Conservation (phyloP, 1,140 invertebrate species). For the Galleria mellonella region DNA sequence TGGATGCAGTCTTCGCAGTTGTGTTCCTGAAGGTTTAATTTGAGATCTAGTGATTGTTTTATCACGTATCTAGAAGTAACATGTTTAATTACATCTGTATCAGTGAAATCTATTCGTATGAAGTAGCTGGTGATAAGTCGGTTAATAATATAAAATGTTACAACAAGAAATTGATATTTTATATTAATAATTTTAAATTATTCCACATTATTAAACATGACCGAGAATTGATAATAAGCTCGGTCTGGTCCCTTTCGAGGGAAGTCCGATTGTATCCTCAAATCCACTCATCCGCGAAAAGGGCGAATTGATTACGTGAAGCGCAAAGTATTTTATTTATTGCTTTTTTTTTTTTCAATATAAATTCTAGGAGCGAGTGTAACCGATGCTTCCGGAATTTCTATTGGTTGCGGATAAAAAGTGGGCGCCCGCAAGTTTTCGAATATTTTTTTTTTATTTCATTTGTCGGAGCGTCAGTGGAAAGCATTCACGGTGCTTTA, state of each 20-base stretch:
- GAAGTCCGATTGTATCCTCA: conserved; percentile 2
- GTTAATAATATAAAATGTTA: too few relatives aligned
- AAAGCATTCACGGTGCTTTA: neutral
- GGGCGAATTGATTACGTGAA: conserved; percentile 25
- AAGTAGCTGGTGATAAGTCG: too few relatives aligned
- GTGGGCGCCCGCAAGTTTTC: conserved; percentile 14
- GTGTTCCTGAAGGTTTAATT: too few relatives aligned
- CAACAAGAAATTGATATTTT: too few relatives aligned
- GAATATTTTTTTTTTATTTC: conserved; percentile 8
- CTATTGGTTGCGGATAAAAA: conserved; percentile 22
- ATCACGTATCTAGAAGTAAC: too few relatives aligned
- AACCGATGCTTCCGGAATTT: conserved; percentile 21
- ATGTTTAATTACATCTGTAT: too few relatives aligned
- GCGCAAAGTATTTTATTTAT: conserved; percentile 23
- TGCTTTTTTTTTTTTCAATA: conserved; percentile 23
- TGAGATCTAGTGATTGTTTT: too few relatives aligned
- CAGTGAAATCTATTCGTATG: too few relatives aligned
- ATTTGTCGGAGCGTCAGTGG: neutral
- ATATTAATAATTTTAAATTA: too few relatives aligned
- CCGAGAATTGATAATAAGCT: too few relatives aligned
- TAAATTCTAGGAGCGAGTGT: conserved; percentile 23
- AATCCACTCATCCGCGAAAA: conserved; percentile 18
- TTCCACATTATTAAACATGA: too few relatives aligned
- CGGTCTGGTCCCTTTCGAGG: neutral
- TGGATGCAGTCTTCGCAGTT: too few relatives aligned